A percentile compares a stretch with the other conserved stretches of the same genome.
phyloP scores from a whole-genome alignment of 2,113 vertebrate genomes.

The Thermophis baileyi region DNA sequence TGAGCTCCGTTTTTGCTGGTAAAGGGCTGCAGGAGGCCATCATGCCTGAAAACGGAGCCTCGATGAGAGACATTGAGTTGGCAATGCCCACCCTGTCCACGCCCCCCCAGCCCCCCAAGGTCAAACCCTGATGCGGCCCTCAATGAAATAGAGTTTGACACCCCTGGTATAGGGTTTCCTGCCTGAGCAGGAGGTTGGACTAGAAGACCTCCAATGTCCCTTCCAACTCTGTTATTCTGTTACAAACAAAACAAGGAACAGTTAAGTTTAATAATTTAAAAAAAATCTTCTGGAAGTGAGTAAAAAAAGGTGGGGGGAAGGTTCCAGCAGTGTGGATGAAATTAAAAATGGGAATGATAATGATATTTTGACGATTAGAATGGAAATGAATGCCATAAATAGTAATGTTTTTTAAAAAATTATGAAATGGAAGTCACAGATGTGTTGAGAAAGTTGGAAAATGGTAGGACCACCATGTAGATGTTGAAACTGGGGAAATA shows the following conservation, averaged over 20 bases:
- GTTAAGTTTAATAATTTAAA: not conserved
- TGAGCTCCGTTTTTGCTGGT: too few species aligned
- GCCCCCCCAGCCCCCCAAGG: too few species aligned
- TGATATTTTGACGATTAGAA: not conserved
- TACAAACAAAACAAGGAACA: not conserved
- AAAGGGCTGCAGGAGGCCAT: too few species aligned
- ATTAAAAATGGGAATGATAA: not conserved
- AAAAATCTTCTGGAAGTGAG: not conserved
- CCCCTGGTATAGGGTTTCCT: not conserved
- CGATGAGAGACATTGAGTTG: too few species aligned
- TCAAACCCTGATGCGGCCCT: too few species aligned
- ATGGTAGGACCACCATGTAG: not conserved
- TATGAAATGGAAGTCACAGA: not conserved
- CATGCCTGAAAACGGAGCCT: fast-evolving
- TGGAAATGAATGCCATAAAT: not conserved
- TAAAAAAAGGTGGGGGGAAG: fast-evolving
- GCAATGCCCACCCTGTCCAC: too few species aligned
- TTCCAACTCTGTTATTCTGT: not conserved
- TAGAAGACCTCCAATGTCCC: not conserved
- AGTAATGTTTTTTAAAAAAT: not conserved
- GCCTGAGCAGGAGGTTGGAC: not conserved
- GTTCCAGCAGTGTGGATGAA: not conserved
- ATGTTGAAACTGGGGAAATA: not conserved
- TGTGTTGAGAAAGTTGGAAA: not conserved
- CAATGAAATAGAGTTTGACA: too few species aligned